A percentile compares a stretch with the other conserved stretches of the same genome.
These are phyloP conservation scores for Pterocles orientalis DNA, from an alignment of 2,113 vertebrate genomes.

Conservation along the genomic window DNA sequence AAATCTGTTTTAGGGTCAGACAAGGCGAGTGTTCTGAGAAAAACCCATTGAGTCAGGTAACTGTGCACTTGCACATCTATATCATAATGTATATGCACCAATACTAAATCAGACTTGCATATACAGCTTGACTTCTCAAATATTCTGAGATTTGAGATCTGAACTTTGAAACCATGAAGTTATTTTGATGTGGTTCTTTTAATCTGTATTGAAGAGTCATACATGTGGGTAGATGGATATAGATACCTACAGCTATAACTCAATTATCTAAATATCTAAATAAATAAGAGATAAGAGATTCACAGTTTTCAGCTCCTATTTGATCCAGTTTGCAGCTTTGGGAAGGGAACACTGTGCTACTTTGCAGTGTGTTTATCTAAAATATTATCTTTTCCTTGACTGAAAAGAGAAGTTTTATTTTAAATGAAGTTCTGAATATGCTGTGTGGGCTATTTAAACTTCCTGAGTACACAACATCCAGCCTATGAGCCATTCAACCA, in stretches of 20 bases:
- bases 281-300: background rate
- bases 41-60: background rate
- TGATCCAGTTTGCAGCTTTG: background rate
- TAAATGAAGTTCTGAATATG: background rate
- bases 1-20: background rate
- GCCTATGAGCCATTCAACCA: background rate
- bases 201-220: background rate
- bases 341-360: background rate
- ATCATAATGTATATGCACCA: background rate
- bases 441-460: background rate
- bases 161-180: background rate
- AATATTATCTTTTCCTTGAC: background rate
- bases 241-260: background rate
- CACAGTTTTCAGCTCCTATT: background rate
- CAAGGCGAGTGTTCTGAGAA: background rate
- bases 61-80: background rate
- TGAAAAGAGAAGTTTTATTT: background rate
- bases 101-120: background rate
- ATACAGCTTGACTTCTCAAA: background rate
- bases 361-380: background rate
- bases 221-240: background rate
- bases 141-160: background rate
- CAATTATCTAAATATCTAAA: background rate
- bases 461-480: background rate
- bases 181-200: background rate